These are phyloP conservation scores for Dynastes hyllus DNA, from an alignment of 2,888 invertebrate species.

Conservation along the genomic window DNA sequence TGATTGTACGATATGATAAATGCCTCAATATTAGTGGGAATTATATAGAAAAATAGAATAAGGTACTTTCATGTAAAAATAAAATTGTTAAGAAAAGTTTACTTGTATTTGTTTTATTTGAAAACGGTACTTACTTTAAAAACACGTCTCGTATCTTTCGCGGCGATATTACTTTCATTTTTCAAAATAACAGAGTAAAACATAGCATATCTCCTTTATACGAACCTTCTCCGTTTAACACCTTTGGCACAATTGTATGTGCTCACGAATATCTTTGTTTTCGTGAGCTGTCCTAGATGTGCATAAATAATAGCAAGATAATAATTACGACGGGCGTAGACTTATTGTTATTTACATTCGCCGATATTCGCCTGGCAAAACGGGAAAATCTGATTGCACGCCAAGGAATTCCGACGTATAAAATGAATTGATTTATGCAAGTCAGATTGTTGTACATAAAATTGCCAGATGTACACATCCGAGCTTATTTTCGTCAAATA, in stretches of 20 bases:
- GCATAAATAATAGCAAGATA: background rate
- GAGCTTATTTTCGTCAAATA: slow-evolving; percentile 9
- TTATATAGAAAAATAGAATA: no score
- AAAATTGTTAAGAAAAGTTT: no score
- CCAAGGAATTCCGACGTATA: slow-evolving; percentile 19
- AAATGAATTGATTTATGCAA: slow-evolving; percentile 15
- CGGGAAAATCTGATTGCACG: slow-evolving; percentile 10
- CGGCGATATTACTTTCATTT: no score
- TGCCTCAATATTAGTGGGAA: no score
- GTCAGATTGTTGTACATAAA: slow-evolving; percentile 14
- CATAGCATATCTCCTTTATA: no score
- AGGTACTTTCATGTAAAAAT: no score
- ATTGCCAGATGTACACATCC: slow-evolving; percentile 12
- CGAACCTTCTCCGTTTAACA: background rate
- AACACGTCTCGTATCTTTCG: no score
- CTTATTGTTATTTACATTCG: slow-evolving; percentile 13
- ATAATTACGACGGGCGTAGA: slow-evolving; percentile 8
- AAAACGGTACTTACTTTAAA: no score
- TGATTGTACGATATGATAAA: no score
- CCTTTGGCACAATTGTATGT: slow-evolving; percentile 3
- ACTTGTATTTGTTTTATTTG: no score
- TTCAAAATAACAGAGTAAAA: no score
- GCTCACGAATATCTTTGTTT: background rate
- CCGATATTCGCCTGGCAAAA: background rate
- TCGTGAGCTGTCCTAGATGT: background rate